Evolutionary conservation across 2,888 invertebrate genomes (phyloP).

Genomic region (Aelia acuminata): DNA sequence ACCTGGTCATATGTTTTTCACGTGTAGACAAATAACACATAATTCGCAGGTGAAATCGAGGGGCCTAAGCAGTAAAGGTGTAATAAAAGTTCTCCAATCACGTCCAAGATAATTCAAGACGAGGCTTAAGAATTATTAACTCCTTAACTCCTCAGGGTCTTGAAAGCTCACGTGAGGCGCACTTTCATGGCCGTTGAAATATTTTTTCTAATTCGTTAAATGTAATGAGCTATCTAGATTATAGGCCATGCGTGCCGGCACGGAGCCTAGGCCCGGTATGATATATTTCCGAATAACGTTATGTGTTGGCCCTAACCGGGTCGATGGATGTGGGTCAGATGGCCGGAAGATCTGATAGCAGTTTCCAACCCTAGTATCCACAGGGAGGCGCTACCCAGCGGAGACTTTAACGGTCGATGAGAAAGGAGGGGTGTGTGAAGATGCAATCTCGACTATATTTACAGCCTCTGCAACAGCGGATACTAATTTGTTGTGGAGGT

Average conservation of each 20-base stretch:
- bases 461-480: neutral
- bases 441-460: conserved; percentile 37
- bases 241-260: conserved; percentile 32
- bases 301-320: conserved; percentile 13
- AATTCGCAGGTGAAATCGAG: no score
- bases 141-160: neutral
- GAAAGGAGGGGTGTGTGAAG: conserved; percentile 31
- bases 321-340: conserved; percentile 46
- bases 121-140: neutral
- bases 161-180: neutral
- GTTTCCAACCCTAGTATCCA: conserved; percentile 34
- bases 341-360: conserved; percentile 33
- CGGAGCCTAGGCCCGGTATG: neutral
- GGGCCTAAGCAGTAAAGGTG: no score
- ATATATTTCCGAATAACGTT: conserved; percentile 35
- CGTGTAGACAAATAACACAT: no score
- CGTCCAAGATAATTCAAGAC: neutral
- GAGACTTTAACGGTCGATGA: conserved; percentile 37
- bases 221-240: conserved; percentile 37
- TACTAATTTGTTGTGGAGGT: conserved; percentile 41
- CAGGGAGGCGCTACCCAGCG: neutral
- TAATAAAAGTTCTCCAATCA: no score
- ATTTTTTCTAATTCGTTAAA: conserved; percentile 35
- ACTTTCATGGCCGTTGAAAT: conserved; percentile 13
- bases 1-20: no score